Evolutionary conservation across 2,888 invertebrate genomes (phyloP).

Genomic region (Drosophila ustulata): DNA sequence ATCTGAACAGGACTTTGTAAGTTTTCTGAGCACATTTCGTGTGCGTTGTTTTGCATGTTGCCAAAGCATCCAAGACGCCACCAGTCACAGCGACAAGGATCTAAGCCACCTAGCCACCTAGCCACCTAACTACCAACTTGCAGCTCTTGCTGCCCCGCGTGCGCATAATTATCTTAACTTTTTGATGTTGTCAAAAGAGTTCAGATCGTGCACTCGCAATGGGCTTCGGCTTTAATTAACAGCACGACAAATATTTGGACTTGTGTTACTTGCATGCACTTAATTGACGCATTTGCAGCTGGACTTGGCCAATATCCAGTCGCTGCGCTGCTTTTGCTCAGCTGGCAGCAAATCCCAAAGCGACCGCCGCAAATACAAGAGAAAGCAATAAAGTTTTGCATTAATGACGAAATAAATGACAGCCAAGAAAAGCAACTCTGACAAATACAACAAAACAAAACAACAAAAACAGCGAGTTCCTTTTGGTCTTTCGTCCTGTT

Average conservation of each 20-base stretch:
- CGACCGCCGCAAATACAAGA: conserved; percentile 46
- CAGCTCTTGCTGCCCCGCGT: neutral
- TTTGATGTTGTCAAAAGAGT: conserved; percentile 48
- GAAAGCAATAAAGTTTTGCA: conserved; percentile 80
- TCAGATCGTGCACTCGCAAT: conserved; percentile 66
- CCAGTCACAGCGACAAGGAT: conserved; percentile 41
- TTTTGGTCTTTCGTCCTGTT: conserved; percentile 26
- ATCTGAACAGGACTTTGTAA: conserved; percentile 19
- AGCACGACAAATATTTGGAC: conserved; percentile 41
- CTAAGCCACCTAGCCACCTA: conserved; percentile 10
- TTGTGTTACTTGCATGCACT: conserved; percentile 60
- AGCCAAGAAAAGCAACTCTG: conserved; percentile 77
- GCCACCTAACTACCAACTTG: conserved; percentile 17
- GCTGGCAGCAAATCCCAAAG: conserved; percentile 29
- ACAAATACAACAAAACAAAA: conserved; percentile 54
- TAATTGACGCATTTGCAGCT: conserved; percentile 63
- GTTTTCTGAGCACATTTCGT: conserved; percentile 37
- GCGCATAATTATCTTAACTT: conserved; percentile 62
- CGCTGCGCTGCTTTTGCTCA: conserved; percentile 16
- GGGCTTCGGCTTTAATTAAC: conserved; percentile 64
- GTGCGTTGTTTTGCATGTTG: conserved; percentile 46
- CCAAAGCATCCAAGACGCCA: conserved; percentile 44
- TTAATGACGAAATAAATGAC: conserved; percentile 82
- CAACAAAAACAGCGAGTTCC: conserved; percentile 14
- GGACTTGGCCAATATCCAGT: conserved; percentile 47